Conservation (phyloP, 2,113 vertebrate species). For the Labeo catla region DNA sequence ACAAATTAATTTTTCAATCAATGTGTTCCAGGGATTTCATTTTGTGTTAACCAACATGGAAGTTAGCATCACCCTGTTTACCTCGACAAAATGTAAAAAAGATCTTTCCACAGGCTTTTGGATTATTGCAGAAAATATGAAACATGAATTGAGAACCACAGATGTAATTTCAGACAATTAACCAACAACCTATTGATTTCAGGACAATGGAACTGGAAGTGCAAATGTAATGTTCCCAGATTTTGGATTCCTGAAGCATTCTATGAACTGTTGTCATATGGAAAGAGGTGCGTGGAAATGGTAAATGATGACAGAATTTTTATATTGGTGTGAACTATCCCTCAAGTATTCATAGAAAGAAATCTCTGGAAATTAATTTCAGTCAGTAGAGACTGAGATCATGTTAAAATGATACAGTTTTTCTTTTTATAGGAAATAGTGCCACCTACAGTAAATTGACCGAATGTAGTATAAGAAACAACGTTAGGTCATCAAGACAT, state of each 20-base stretch:
- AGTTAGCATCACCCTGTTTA: too few species aligned
- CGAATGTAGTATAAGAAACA: not conserved
- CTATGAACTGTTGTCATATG: not conserved
- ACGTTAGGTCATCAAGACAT: not conserved
- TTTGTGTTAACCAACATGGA: too few species aligned
- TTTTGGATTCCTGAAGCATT: too few species aligned
- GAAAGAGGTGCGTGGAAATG: not conserved
- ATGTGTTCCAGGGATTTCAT: too few species aligned
- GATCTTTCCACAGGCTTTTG: not conserved
- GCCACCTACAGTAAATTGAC: conserved; percentile 17
- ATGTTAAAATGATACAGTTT: not conserved
- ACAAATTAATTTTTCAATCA: not conserved
- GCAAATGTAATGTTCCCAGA: too few species aligned
- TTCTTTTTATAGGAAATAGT: conserved; percentile 9
- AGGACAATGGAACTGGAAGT: not conserved
- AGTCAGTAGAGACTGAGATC: not conserved
- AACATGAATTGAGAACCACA: not conserved
- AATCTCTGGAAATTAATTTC: not conserved
- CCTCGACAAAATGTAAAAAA: not conserved
- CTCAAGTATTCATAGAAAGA: not conserved
- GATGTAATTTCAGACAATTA: not conserved
- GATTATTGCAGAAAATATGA: not conserved
- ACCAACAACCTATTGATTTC: not conserved
- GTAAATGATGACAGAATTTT: not conserved
- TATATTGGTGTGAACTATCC: not conserved